Evolutionary conservation across 2,113 vertebrate species (phyloP).

Genomic region (Pachypanchax playfairii): DNA sequence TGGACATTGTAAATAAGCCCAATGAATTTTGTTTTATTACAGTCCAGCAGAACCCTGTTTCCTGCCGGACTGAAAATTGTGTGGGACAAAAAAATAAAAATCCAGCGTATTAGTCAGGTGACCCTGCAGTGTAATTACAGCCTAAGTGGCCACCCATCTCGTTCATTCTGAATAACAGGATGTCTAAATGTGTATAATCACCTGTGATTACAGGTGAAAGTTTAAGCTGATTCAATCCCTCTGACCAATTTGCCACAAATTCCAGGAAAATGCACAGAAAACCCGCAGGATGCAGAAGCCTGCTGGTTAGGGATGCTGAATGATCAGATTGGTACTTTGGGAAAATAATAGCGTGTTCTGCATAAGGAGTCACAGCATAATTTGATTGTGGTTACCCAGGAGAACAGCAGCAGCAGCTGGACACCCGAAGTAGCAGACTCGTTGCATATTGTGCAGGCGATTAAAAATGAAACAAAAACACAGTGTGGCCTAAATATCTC

Average conservation of each 20-base stretch:
- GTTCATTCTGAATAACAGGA: constrained; percentile 53
- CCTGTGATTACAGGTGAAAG: constrained; percentile 67
- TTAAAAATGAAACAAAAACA: constrained; percentile 50
- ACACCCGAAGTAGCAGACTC: constrained; percentile 43
- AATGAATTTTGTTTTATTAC: constrained; percentile 53
- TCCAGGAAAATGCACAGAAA: constrained; percentile 48
- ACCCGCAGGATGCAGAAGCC: constrained; percentile 42
- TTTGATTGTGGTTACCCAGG: constrained; percentile 45
- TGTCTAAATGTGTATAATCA: constrained; percentile 69
- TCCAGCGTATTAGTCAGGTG: constrained; percentile 43
- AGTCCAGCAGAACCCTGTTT: constrained; percentile 40
- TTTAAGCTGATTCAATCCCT: constrained; percentile 69
- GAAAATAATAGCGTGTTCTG: constrained; percentile 61
- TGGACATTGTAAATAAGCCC: constrained; percentile 60
- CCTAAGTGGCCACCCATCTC: constrained; percentile 24
- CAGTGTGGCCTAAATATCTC: constrained; percentile 67
- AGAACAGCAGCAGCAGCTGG: constrained; percentile 65
- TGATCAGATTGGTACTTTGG: constrained; percentile 59
- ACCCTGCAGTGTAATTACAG: constrained; percentile 54
- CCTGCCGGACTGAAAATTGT: constrained; percentile 50
- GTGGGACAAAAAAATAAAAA: constrained; percentile 34
- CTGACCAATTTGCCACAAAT: constrained; percentile 51
- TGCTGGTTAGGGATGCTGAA: constrained; percentile 56
- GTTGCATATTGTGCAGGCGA: constrained; percentile 56
- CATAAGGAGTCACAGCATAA: constrained; percentile 50